Percentiles rank a stretch among this genome's conserved stretches.
Conservation (phyloP, 2,888 invertebrate species). For the Metalampra italica region DNA sequence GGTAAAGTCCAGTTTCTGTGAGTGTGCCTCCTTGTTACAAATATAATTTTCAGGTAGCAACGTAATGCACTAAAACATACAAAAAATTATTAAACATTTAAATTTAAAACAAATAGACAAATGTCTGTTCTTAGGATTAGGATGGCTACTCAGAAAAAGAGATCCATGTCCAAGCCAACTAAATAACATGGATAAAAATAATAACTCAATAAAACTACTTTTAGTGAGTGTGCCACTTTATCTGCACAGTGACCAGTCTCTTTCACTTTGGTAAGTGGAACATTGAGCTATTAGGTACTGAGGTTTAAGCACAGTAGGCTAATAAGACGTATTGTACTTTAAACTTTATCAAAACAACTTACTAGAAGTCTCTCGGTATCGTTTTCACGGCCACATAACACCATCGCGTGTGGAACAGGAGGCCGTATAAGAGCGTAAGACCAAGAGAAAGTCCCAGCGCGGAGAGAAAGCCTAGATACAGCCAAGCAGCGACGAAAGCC, state of each 20-base stretch:
- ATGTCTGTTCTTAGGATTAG: too few species aligned
- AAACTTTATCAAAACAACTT: conserved; percentile 35
- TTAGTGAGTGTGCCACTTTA: too few species aligned
- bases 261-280: too few species aligned
- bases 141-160: too few species aligned
- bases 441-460: conserved; percentile 80
- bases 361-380: conserved; percentile 85
- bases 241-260: too few species aligned
- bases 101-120: neutral
- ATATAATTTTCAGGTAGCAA: conserved; percentile 82
- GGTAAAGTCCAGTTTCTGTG: conserved; percentile 86
- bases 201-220: too few species aligned
- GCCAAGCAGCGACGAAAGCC: conserved; percentile 64
- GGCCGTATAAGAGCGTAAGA: conserved; percentile 79
- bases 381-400: conserved; percentile 87
- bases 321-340: too few species aligned
- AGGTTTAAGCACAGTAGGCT: too few species aligned
- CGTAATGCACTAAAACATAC: conserved; percentile 81
- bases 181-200: too few species aligned
- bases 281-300: too few species aligned
- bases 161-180: too few species aligned
- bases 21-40: conserved; percentile 81
- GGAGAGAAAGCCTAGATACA: conserved; percentile 80
- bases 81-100: conserved; percentile 13
- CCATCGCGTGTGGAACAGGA: conserved; percentile 86